Evolutionary conservation across 1,140 invertebrate species (phyloP).

Genomic region (Physella acuta): DNA sequence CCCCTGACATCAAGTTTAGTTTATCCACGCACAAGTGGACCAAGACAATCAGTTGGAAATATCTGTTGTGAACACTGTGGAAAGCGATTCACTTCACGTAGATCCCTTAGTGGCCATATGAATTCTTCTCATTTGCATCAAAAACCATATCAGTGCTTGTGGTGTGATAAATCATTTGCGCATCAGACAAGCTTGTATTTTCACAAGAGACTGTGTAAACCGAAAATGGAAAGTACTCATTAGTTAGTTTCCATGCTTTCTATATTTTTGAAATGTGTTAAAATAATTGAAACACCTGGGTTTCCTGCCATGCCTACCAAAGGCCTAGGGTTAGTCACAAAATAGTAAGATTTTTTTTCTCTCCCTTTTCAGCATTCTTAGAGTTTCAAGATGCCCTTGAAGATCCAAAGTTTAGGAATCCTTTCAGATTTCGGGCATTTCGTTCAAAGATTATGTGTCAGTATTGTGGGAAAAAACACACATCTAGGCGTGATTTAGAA

Average conservation of each 20-base stretch:
- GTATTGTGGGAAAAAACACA: slow-evolving; percentile 22
- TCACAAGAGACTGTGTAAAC: slow-evolving; percentile 16
- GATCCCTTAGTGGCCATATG: slow-evolving; percentile 15
- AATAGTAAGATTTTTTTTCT: slow-evolving; percentile 8
- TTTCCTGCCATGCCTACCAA: neutral
- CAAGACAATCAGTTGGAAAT: slow-evolving; percentile 10
- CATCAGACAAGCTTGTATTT: slow-evolving; percentile 20
- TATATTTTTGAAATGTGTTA: too few species aligned
- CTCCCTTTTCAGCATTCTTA: neutral
- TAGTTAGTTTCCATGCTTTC: neutral
- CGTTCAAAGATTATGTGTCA: slow-evolving; percentile 19
- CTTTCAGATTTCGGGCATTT: slow-evolving; percentile 10
- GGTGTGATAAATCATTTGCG: slow-evolving; percentile 24
- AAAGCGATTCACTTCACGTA: slow-evolving; percentile 18
- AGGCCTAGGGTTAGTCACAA: too few species aligned
- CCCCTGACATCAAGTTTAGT: too few species aligned
- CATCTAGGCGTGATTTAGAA: slow-evolving; percentile 22
- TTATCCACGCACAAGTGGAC: neutral
- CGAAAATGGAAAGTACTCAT: neutral
- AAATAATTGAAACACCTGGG: neutral
- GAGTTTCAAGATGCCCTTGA: neutral
- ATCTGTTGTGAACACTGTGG: slow-evolving; percentile 15
- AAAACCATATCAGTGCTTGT: slow-evolving; percentile 15
- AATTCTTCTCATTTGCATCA: slow-evolving; percentile 21
- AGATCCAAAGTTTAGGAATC: slow-evolving; percentile 4